These are phyloP conservation scores for Campoplex capitator DNA, from an alignment of 2,888 invertebrate species.

Conservation along the genomic window DNA sequence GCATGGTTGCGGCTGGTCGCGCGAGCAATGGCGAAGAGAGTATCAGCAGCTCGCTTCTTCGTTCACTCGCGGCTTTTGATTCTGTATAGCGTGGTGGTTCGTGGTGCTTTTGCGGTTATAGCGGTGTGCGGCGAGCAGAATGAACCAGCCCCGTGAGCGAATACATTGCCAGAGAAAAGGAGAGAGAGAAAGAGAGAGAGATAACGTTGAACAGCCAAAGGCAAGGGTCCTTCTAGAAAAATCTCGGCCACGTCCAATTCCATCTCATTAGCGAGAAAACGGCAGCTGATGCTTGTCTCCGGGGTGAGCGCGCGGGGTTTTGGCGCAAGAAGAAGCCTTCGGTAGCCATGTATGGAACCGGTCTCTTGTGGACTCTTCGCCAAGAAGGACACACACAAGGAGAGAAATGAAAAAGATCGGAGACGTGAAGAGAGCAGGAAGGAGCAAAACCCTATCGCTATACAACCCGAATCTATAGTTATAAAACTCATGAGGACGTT, in stretches of 20 bases:
- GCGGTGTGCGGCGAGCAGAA: conserved; percentile 34
- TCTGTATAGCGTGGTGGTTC: conserved; percentile 26
- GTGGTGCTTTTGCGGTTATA: conserved; percentile 36
- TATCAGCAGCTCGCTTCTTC: conserved; percentile 56
- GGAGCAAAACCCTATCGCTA: conserved; percentile 66
- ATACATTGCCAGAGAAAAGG: conserved; percentile 34
- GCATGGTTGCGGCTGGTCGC: conserved; percentile 49
- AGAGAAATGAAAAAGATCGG: conserved; percentile 42
- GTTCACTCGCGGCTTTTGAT: conserved; percentile 44
- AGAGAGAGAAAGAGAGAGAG: conserved; percentile 63
- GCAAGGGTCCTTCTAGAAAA: conserved; percentile 81
- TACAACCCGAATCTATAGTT: conserved; percentile 49
- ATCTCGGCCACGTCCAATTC: conserved; percentile 85
- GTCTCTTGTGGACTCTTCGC: conserved; percentile 80
- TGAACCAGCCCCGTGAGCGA: conserved; percentile 43
- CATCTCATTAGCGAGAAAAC: conserved; percentile 85
- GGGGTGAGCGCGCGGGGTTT: conserved; percentile 76
- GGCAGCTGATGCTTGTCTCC: conserved; percentile 84
- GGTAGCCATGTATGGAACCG: conserved; percentile 85
- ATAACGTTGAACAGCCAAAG: conserved; percentile 62
- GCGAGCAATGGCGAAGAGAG: conserved; percentile 59
- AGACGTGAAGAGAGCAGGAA: conserved; percentile 60
- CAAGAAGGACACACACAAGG: conserved; percentile 20
- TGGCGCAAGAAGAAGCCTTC: conserved; percentile 82
- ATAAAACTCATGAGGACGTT: conserved; percentile 44